Conservation (phyloP, 2,888 invertebrate genomes). For the Temnothorax rugatulus region DNA sequence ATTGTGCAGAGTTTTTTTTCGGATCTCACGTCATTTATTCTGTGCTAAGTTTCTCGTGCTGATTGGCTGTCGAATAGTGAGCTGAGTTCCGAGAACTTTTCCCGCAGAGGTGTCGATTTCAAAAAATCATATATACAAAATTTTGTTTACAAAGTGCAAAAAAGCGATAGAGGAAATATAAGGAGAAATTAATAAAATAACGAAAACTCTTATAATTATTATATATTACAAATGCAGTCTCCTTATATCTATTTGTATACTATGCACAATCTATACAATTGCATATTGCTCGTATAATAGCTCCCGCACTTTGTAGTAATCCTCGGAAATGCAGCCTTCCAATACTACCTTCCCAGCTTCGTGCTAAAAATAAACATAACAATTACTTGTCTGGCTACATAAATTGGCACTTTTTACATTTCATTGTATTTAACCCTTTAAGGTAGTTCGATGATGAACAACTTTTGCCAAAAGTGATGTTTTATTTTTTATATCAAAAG, state of each 20-base stretch:
- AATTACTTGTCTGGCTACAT: neutral
- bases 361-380: constrained; percentile 89
- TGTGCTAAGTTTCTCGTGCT: neutral
- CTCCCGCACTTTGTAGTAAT: constrained; percentile 97
- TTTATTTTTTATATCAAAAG: too few species aligned
- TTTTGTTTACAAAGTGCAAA: neutral
- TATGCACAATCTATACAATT: constrained; percentile 93
- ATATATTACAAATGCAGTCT: constrained; percentile 3
- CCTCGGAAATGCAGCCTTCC: constrained; percentile 97
- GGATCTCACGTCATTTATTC: too few species aligned
- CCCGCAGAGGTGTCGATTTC: neutral
- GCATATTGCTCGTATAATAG: constrained; percentile 98
- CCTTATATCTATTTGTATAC: constrained; percentile 86
- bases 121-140: neutral
- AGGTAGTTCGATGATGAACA: too few species aligned
- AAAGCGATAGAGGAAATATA: neutral
- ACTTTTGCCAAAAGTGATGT: too few species aligned
- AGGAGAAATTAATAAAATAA: neutral
- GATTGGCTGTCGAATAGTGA: neutral
- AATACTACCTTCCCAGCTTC: constrained; percentile 97
- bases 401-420: neutral
- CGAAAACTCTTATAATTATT: constrained; percentile 7
- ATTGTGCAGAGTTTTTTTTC: too few species aligned
- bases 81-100: neutral
- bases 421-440: neutral